Evolutionary conservation across 2,888 invertebrate genomes (phyloP).

Genomic region (Exephanes ischioxanthus): DNA sequence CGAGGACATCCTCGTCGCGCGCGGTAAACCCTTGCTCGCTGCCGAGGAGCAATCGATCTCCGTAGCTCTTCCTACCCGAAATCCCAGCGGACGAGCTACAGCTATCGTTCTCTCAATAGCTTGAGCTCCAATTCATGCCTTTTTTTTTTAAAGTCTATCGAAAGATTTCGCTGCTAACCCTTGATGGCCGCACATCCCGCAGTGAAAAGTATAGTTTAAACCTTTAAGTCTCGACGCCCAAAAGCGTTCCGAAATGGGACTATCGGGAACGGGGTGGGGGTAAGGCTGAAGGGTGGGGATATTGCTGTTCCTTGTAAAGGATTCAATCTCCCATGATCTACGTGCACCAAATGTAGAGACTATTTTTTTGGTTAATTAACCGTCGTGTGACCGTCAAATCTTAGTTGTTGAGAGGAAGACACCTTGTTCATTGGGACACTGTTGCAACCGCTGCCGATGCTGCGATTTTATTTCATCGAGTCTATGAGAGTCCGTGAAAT

Average conservation of each 20-base stretch:
- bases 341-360: no score
- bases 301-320: no score
- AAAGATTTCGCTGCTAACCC: background rate
- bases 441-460: background rate
- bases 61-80: slow-evolving; percentile 36
- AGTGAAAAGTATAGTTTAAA: no score
- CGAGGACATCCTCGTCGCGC: slow-evolving; percentile 48
- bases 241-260: no score
- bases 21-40: slow-evolving; percentile 48
- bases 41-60: slow-evolving; percentile 54
- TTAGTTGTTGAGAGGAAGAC: no score
- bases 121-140: background rate
- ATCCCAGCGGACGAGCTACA: slow-evolving; percentile 26
- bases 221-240: no score
- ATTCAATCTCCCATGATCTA: no score
- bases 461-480: background rate
- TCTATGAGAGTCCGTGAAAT: background rate
- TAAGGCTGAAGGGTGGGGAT: no score
- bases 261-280: no score
- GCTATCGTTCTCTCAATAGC: slow-evolving; percentile 25
- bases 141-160: background rate
- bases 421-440: background rate
- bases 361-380: no score
- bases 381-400: no score
- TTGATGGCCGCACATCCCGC: background rate